These are phyloP conservation scores for Aphelenchoides bicaudatus DNA, from an alignment of 2,888 invertebrate species.

Conservation along the genomic window DNA sequence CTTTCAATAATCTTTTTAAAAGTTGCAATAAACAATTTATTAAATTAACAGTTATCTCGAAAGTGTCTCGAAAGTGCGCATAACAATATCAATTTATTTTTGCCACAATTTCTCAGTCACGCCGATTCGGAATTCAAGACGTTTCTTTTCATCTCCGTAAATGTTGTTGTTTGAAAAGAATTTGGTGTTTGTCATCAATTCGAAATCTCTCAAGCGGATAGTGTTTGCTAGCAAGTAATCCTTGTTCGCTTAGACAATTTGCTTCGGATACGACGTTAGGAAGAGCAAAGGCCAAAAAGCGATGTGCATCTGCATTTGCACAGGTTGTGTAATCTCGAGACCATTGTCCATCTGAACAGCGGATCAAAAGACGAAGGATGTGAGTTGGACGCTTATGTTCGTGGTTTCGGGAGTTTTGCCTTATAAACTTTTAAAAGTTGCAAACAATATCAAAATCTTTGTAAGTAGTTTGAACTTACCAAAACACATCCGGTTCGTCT, in stretches of 20 bases:
- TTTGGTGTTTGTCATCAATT: constrained; percentile 29
- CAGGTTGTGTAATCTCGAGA: constrained; percentile 30
- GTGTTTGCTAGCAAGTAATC: constrained; percentile 38
- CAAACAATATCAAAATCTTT: constrained; percentile 15
- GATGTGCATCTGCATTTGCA: constrained; percentile 18
- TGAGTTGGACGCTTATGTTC: constrained; percentile 29
- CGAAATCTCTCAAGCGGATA: constrained; percentile 33
- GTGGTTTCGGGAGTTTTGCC: constrained; percentile 29
- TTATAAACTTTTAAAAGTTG: constrained; percentile 4
- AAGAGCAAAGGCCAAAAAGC: constrained; percentile 32
- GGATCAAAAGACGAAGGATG: constrained; percentile 36
- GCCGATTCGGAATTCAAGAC: too few species aligned
- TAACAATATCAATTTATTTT: too few species aligned
- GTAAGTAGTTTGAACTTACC: constrained; percentile 14
- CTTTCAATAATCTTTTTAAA: too few species aligned
- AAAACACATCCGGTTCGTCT: constrained; percentile 20
- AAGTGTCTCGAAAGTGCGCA: too few species aligned
- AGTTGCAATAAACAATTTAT: too few species aligned
- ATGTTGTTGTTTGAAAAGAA: constrained; percentile 32
- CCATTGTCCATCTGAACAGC: constrained; percentile 35
- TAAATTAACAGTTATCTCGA: too few species aligned
- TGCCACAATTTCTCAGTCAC: too few species aligned
- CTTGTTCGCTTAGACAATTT: constrained; percentile 25
- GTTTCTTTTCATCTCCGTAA: too few species aligned
- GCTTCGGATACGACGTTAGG: constrained; percentile 31